A percentile compares a stretch with the other conserved stretches of the same genome.
phyloP scores from a whole-genome alignment of 2,797 vertebrate genomes.

The Pteropus rufus region DNA sequence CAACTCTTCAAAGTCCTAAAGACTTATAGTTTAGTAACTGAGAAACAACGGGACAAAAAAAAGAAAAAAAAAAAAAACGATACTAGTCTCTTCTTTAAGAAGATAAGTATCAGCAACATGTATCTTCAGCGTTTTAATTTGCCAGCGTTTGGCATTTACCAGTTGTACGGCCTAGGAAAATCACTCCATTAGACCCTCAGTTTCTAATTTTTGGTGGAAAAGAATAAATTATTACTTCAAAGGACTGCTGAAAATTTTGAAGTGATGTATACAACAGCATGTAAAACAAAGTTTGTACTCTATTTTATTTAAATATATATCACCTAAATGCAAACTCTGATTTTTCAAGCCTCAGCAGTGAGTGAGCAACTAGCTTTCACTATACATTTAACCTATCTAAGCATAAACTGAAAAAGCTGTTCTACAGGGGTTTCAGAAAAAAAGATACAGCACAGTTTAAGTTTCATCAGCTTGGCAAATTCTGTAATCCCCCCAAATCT shows the following conservation, averaged over 20 bases:
- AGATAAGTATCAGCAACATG: not conserved
- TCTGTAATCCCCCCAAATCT: not conserved
- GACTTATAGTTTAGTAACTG: not conserved
- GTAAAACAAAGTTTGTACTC: not conserved
- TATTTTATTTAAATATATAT: not conserved
- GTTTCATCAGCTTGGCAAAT: not conserved
- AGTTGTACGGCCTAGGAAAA: not conserved
- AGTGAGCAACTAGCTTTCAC: not conserved
- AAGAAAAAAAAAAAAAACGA: not conserved
- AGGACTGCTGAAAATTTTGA: not conserved
- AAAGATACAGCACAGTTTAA: not conserved
- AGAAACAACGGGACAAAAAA: not conserved
- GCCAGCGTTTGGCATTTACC: not conserved
- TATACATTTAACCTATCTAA: not conserved
- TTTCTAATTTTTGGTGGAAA: slow-evolving; percentile 27
- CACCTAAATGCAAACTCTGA: not conserved
- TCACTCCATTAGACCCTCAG: not conserved
- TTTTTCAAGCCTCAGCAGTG: not conserved
- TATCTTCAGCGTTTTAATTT: slow-evolving; percentile 13
- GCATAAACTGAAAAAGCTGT: not conserved
- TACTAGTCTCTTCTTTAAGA: not conserved
- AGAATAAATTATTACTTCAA: slow-evolving; percentile 1
- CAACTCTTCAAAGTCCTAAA: not conserved
- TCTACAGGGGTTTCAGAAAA: not conserved
- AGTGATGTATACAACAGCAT: not conserved